These are phyloP conservation scores for Hydractinia symbiolongicarpus DNA, from an alignment of 30 jellyfish, hydroid and myxozoan genomes.

Conservation along the genomic window DNA sequence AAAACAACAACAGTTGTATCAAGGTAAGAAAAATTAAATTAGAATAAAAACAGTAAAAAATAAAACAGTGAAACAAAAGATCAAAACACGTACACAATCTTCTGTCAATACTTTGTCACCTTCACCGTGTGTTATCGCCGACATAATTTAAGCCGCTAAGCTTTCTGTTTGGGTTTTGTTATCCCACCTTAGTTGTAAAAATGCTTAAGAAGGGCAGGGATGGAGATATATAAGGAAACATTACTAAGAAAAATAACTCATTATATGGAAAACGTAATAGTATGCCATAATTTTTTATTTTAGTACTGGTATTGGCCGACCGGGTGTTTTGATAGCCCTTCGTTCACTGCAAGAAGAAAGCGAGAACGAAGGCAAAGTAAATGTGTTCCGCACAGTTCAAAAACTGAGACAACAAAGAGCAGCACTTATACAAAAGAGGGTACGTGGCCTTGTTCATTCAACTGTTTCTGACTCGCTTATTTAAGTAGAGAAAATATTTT, in stretches of 20 bases:
- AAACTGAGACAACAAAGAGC: constrained; percentile 45
- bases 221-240: too few relatives aligned
- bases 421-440: constrained; percentile 63
- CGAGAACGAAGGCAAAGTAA: constrained; percentile 25
- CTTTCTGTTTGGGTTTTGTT: neutral
- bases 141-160: too few relatives aligned
- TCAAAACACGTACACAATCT: constrained; percentile 4
- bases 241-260: too few relatives aligned
- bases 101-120: neutral
- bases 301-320: constrained; percentile 78
- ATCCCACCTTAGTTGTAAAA: too few relatives aligned
- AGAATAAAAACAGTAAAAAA: constrained; percentile 20
- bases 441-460: constrained; percentile 11
- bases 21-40: neutral
- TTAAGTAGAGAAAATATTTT: neutral
- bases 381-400: constrained; percentile 57
- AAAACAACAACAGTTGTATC: constrained; percentile 28
- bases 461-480: neutral
- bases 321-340: constrained; percentile 69
- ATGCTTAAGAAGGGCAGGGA: too few relatives aligned
- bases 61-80: neutral
- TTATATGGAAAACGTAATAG: neutral
- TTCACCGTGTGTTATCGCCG: too few relatives aligned
- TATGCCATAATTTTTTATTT: constrained; percentile 8
- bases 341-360: constrained; percentile 48